Percentiles rank a stretch among this genome's conserved stretches.
Conservation (phyloP, 1,140 invertebrate species). For the Aphidius ervi region DNA sequence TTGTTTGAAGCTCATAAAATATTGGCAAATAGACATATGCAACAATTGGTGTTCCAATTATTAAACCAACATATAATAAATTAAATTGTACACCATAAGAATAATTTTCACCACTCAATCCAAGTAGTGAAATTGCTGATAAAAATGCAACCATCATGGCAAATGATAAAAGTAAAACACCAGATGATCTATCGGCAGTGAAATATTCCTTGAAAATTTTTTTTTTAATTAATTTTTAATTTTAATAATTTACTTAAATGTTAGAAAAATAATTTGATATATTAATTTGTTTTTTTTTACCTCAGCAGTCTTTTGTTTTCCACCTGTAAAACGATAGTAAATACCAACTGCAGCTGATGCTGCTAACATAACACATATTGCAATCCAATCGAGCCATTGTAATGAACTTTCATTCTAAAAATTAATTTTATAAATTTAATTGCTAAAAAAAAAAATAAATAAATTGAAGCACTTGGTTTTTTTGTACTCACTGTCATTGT, state of each 20-base stretch:
- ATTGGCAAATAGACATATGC: constrained; percentile 85
- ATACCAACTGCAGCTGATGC: constrained; percentile 64
- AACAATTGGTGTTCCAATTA: constrained; percentile 72
- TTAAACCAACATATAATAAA: constrained; percentile 71
- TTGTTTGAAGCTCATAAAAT: constrained; percentile 78
- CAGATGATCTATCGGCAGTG: constrained; percentile 74
- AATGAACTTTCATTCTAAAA: no score
- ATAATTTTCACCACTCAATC: constrained; percentile 82
- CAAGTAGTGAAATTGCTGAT: constrained; percentile 87
- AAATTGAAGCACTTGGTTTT: no score
- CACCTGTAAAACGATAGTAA: constrained; percentile 81
- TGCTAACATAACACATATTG: constrained; percentile 36
- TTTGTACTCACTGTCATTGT: no score
- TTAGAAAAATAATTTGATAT: no score
- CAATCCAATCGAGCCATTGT: constrained; percentile 40
- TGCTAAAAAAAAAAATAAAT: no score
- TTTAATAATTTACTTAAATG: background rate
- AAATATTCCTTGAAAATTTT: constrained; percentile 73
- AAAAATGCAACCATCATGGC: constrained; percentile 92
- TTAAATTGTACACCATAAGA: constrained; percentile 75
- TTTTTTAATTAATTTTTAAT: constrained; percentile 5
- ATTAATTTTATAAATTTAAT: no score
- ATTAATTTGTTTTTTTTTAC: constrained; percentile 44
- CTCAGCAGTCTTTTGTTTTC: constrained; percentile 78
- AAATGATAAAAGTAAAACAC: constrained; percentile 74